Percentiles rank a stretch among this genome's conserved stretches.
Conservation (phyloP, 2,888 invertebrate species). For the Pseudococcus longispinus region DNA sequence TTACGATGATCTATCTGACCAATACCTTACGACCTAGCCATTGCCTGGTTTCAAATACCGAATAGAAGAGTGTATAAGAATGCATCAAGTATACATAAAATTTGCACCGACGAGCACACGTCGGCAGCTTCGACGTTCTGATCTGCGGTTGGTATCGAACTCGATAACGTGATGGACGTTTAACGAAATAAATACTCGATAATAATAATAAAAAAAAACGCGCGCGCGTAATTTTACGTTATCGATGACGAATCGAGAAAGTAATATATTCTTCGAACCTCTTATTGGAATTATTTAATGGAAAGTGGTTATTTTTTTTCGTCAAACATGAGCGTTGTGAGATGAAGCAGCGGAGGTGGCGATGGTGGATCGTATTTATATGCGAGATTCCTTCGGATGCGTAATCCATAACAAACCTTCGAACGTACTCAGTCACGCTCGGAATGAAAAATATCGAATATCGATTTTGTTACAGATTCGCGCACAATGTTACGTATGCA, state of each 20-base stretch:
- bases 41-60: not conserved
- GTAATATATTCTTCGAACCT: constrained; percentile 25
- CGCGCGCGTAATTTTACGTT: constrained; percentile 27
- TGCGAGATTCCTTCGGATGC: not conserved
- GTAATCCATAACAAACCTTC: constrained; percentile 17
- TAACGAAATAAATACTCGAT: not conserved
- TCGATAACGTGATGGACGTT: not conserved
- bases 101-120: not conserved
- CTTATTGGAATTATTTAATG: constrained; percentile 42
- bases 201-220: not conserved
- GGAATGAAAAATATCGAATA: constrained; percentile 41
- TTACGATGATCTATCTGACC: not conserved
- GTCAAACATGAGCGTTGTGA: not conserved
- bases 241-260: constrained; percentile 44
- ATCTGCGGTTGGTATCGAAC: not conserved
- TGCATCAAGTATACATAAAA: not conserved
- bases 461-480: constrained; percentile 44
- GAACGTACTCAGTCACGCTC: constrained; percentile 30
- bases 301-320: constrained; percentile 37
- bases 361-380: not conserved
- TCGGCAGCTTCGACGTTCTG: not conserved
- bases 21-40: not conserved
- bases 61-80: not conserved
- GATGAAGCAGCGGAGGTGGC: not conserved
- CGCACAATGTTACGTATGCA: constrained; percentile 28